These are phyloP conservation scores for Anomalospiza imberbis DNA, from an alignment of 2,797 vertebrate species.

Conservation along the genomic window DNA sequence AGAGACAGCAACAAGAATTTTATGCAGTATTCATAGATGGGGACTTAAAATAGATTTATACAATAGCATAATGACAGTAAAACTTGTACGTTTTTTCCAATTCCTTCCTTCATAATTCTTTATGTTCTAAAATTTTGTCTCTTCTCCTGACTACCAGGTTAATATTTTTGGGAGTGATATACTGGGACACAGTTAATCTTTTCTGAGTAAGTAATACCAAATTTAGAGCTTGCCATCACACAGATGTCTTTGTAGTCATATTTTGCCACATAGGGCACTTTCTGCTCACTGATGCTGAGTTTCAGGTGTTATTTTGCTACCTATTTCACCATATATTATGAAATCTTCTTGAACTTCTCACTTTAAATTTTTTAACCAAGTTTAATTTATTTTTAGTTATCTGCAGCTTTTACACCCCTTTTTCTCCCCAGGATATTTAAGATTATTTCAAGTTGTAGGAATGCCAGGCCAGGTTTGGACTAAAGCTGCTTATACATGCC, in stretches of 20 bases:
- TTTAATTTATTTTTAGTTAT: background rate
- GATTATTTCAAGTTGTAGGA: background rate
- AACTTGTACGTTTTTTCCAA: background rate
- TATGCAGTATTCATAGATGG: background rate
- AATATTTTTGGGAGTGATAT: background rate
- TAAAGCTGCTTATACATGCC: background rate
- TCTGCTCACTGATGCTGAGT: background rate
- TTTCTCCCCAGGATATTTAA: rapidly evolving
- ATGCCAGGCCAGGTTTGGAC: background rate
- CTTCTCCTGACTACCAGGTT: background rate
- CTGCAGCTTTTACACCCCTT: background rate
- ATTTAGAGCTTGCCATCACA: background rate
- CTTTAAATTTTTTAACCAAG: background rate
- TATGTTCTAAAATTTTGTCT: background rate
- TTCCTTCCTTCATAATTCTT: background rate
- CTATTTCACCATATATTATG: background rate
- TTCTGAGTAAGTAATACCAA: background rate
- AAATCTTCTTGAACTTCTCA: background rate
- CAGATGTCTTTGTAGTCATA: background rate
- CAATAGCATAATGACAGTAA: background rate
- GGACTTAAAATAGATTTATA: background rate
- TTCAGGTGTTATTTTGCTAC: background rate
- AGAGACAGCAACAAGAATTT: background rate
- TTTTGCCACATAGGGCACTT: background rate
- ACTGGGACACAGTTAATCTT: background rate